phyloP scores from a whole-genome alignment of 2,888 invertebrate species.

The Campoletis raptor region DNA sequence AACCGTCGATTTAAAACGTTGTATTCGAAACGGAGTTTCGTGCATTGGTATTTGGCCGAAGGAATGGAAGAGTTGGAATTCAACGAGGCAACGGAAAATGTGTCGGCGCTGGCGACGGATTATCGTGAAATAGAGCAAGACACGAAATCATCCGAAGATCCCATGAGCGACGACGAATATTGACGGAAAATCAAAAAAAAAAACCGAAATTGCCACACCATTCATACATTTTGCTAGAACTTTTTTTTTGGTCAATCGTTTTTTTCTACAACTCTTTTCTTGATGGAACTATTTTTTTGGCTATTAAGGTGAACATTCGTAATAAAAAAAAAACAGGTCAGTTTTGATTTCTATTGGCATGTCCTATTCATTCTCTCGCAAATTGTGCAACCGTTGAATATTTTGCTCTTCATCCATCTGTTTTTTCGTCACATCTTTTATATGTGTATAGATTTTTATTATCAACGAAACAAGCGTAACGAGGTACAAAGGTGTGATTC shows the following conservation, averaged over 20 bases:
- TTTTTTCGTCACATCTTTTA: conserved; percentile 1
- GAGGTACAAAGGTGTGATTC: conserved; percentile 65
- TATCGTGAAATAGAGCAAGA: conserved; percentile 82
- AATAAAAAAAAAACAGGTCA: conserved; percentile 11
- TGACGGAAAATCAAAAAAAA: conserved; percentile 6
- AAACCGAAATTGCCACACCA: neutral
- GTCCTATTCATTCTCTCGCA: conserved; percentile 44
- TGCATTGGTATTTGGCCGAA: conserved; percentile 86
- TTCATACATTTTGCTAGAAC: neutral
- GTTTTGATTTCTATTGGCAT: conserved; percentile 13
- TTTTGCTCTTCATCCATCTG: conserved; percentile 3
- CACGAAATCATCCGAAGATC: neutral
- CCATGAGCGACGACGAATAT: conserved; percentile 47
- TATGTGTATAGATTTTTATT: conserved; percentile 26
- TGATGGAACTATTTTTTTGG: neutral
- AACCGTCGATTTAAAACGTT: conserved; percentile 88
- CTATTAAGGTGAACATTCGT: neutral
- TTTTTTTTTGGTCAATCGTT: neutral
- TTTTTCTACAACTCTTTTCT: conserved; percentile 13
- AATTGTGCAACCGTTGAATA: conserved; percentile 10
- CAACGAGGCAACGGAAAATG: conserved; percentile 84
- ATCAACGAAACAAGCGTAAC: conserved; percentile 66
- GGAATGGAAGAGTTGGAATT: conserved; percentile 86
- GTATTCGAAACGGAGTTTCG: conserved; percentile 88
- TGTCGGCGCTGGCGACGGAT: conserved; percentile 84